These are phyloP conservation scores for Agrotis segetum DNA, from an alignment of 2,888 invertebrate genomes.

Conservation along the genomic window DNA sequence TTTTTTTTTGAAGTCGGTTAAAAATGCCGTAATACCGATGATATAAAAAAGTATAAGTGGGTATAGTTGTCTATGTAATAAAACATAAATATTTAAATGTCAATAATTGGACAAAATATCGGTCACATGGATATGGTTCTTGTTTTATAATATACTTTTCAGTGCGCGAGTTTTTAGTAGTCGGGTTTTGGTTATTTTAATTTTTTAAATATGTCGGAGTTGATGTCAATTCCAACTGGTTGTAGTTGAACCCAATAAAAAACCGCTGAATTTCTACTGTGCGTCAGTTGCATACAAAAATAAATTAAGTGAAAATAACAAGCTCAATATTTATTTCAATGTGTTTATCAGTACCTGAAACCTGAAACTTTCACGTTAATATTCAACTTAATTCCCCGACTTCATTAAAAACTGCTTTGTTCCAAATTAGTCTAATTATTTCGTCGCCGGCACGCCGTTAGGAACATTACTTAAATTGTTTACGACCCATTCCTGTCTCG, in stretches of 20 bases:
- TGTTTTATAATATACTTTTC: no score
- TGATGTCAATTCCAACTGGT: neutral
- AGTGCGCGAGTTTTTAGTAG: no score
- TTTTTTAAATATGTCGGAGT: neutral
- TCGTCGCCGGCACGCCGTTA: conserved; percentile 14
- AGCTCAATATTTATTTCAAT: neutral
- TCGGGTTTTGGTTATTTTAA: no score
- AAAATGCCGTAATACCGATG: no score
- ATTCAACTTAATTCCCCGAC: conserved; percentile 14
- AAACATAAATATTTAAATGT: no score
- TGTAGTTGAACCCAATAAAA: neutral
- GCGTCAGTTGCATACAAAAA: no score
- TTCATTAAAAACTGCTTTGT: conserved; percentile 18
- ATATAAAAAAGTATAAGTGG: no score
- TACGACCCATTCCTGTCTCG: conserved; percentile 21
- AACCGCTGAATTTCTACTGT: neutral
- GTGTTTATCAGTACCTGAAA: neutral
- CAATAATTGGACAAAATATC: no score
- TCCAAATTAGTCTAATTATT: conserved; percentile 41
- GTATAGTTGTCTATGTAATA: no score
- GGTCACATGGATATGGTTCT: no score
- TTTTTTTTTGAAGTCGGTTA: no score
- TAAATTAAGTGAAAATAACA: neutral
- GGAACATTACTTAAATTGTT: conserved; percentile 36
- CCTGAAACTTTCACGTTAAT: conserved; percentile 6